Percentiles rank a stretch among this genome's conserved stretches.
Conservation (phyloP, 2,888 invertebrate genomes). For the Listrodromus nycthemerus region DNA sequence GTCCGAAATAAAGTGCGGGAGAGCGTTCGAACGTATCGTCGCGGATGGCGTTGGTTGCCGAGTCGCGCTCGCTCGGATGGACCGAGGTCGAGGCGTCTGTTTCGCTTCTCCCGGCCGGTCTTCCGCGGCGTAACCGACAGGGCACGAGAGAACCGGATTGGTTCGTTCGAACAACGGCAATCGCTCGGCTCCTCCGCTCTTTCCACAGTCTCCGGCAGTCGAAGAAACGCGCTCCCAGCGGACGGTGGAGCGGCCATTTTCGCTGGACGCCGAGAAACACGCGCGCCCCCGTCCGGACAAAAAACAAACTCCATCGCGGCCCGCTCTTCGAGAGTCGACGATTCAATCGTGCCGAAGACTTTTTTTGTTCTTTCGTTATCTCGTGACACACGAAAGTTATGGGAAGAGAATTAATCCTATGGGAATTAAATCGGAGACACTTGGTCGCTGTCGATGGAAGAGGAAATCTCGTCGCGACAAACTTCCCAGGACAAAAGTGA, state of each 20-base stretch:
- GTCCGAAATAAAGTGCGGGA: no score
- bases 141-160: constrained; percentile 54
- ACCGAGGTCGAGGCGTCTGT: constrained; percentile 14
- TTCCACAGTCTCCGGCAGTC: constrained; percentile 49
- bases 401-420: no score
- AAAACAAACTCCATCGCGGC: background rate
- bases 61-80: background rate
- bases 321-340: background rate
- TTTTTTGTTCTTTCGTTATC: background rate
- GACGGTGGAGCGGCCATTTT: constrained; percentile 40
- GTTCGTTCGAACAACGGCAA: constrained; percentile 56
- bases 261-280: background rate
- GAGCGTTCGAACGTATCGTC: background rate
- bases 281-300: background rate
- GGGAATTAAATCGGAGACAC: no score
- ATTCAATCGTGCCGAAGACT: background rate
- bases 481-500: constrained; percentile 41
- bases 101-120: background rate
- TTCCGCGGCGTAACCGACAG: background rate
- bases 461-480: background rate
- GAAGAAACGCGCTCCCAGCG: constrained; percentile 59
- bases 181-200: constrained; percentile 17
- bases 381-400: background rate
- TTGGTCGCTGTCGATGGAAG: background rate
- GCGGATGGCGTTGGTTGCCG: background rate